Evolutionary conservation across 92 coral and sea anemone species (phyloP).

Genomic region (Blastomussa wellsi): DNA sequence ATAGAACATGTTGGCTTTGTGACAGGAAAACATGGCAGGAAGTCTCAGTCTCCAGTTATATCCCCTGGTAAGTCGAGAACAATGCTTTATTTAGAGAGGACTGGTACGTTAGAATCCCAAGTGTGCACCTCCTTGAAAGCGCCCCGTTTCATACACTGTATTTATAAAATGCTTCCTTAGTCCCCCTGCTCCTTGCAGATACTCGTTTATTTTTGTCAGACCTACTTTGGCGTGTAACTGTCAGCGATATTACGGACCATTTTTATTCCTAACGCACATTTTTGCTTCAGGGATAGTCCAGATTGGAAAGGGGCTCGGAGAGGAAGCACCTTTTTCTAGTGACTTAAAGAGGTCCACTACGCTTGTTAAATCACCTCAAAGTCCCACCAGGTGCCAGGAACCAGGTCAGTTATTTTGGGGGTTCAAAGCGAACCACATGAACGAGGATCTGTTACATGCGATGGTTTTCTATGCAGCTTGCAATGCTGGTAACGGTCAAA

Average conservation of each 20-base stretch:
- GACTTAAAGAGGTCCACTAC: slow-evolving; percentile 8
- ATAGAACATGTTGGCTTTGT: slow-evolving; percentile 26
- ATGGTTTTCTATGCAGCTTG: background rate
- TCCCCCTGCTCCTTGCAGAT: background rate
- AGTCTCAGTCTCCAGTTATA: slow-evolving; percentile 21
- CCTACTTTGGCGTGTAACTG: background rate
- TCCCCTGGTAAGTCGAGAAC: slow-evolving; percentile 25
- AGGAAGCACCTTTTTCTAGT: slow-evolving; percentile 10
- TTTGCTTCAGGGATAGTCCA: slow-evolving; percentile 20
- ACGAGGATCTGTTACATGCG: background rate
- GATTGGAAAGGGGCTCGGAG: slow-evolving; percentile 30
- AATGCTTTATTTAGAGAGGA: background rate
- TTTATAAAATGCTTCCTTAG: no score
- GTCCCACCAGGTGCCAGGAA: slow-evolving; percentile 30
- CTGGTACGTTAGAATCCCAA: background rate
- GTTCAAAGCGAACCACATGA: background rate
- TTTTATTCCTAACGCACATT: background rate
- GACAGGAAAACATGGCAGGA: slow-evolving; percentile 30
- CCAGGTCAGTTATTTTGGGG: background rate
- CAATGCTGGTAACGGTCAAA: background rate
- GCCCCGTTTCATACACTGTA: no score
- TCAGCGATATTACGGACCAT: background rate
- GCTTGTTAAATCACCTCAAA: slow-evolving; percentile 10
- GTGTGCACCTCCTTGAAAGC: background rate
- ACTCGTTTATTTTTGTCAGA: background rate